A percentile compares a stretch with the other conserved stretches of the same genome.
phyloP scores from a whole-genome alignment of 2,888 invertebrate species.

The Stenoptilia bipunctidactyla region DNA sequence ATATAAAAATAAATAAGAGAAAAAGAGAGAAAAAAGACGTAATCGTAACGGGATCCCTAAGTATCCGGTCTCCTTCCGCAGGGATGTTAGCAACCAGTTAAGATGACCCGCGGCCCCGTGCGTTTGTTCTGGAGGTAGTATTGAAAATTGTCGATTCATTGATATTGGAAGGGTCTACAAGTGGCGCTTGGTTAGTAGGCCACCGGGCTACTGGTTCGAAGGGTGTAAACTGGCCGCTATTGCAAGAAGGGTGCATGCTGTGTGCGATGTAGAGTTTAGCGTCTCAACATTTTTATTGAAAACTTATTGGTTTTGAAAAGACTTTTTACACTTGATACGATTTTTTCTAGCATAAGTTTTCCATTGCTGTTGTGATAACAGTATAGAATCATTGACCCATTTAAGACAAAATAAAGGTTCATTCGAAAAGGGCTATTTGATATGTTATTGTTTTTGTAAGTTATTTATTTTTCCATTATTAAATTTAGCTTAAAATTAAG shows the following conservation, averaged over 20 bases:
- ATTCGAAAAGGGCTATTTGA: too few species aligned
- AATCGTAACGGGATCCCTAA: conserved; percentile 42
- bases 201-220: conserved; percentile 36
- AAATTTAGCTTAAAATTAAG: too few species aligned
- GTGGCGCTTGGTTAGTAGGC: conserved; percentile 36
- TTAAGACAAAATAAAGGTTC: too few species aligned
- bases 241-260: conserved; percentile 4
- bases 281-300: too few species aligned
- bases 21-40: conserved; percentile 26
- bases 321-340: too few species aligned
- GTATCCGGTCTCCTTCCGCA: conserved; percentile 47
- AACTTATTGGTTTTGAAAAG: too few species aligned
- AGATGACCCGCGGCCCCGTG: conserved; percentile 28
- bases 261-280: too few species aligned
- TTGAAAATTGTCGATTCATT: conserved; percentile 16
- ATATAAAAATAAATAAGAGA: conserved; percentile 13
- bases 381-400: too few species aligned
- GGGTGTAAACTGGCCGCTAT: conserved; percentile 18
- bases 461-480: too few species aligned
- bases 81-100: conserved; percentile 23
- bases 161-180: conserved; percentile 21
- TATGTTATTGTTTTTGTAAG: too few species aligned
- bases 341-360: too few species aligned
- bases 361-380: too few species aligned
- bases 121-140: conserved; percentile 1